Evolutionary conservation across 2,797 vertebrate species (phyloP), one percentile per base, ranked within the genome.

Genomic region (Syndactyla subalaris): DNA sequence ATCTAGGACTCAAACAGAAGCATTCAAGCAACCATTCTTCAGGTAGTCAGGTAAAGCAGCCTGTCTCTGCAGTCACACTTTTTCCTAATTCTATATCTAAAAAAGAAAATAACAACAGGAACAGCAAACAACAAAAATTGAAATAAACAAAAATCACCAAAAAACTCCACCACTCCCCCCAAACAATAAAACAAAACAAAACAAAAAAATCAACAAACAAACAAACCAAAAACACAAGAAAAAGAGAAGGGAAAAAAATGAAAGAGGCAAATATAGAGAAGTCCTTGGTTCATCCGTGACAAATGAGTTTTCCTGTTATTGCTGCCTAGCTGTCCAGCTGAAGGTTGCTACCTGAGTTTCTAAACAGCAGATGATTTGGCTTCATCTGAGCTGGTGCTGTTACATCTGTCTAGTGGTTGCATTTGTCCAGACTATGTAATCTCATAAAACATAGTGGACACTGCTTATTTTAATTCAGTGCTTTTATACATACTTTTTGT

Each of bases 41-140:
- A 96, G 49, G 18, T 15, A 94, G 39, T 88, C 73, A 86, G 73
- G 75, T 38, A 92, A 70, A 96, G 48, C 16, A 92, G 70, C 43
- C 30, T 83, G 16, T 55, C 24, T 10, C 65, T 87, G 16, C 10
- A 91, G 59, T 82, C 71, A 75, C 39, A 79, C 6, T 55, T 91
- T 59, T 92, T 91, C 46, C 32, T 76, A 46, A 79, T 4, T 74
- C 7, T 54, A 2, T 29, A 67, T 30, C 24, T 51, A 11, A 22
- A 27, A n/a, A 39, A 38, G 27, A 32, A 26, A 24, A 10, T 8
- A 15, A 8, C 54, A 46, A 30, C 0, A 21, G 57, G 24, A 24
- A 22, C 45, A 11, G 7, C 43, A 45, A 71, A 30, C 5, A 24
- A 27, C 26, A 51, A 39, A 30, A 55, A 9, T 6, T 23, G 18